Evolutionary conservation across 2,797 vertebrate species (phyloP).

Genomic region (Gymnoscopelus braueri): DNA sequence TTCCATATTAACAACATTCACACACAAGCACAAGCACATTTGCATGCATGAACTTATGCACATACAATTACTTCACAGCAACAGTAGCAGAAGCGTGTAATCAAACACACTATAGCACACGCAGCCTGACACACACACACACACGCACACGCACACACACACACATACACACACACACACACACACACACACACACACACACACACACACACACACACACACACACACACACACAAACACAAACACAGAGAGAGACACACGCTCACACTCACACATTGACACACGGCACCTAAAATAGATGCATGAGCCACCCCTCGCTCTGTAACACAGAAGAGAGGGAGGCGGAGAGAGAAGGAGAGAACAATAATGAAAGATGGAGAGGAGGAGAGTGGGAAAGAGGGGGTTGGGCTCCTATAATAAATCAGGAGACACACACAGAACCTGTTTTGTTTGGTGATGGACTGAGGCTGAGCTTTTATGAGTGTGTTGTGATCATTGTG

Average conservation of each 20-base stretch:
- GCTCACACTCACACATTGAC: neutral
- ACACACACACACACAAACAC: neutral
- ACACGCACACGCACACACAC: too few relatives aligned
- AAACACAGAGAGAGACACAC: neutral
- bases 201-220: constrained; percentile 1
- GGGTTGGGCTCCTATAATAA: constrained; percentile 68
- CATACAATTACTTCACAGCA: too few relatives aligned
- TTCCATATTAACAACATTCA: too few relatives aligned
- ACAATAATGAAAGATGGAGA: constrained; percentile 53
- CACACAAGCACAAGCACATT: constrained; percentile 1
- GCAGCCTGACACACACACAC: too few relatives aligned
- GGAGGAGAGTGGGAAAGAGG: constrained; percentile 27
- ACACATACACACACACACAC: neutral
- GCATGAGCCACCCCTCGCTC: constrained; percentile 27
- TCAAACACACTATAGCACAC: too few relatives aligned
- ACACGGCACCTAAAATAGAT: constrained; percentile 15
- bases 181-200: neutral
- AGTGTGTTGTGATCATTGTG: constrained; percentile 50
- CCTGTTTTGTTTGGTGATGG: constrained; percentile 68
- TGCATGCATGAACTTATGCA: neutral
- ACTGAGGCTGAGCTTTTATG: constrained; percentile 72
- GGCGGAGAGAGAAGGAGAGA: constrained; percentile 25
- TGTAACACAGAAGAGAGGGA: constrained; percentile 39
- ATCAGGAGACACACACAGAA: constrained; percentile 64
- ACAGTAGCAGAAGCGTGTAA: too few relatives aligned